Conservation (phyloP, 1,140 invertebrate genomes). For the Rhynchophorus ferrugineus region DNA sequence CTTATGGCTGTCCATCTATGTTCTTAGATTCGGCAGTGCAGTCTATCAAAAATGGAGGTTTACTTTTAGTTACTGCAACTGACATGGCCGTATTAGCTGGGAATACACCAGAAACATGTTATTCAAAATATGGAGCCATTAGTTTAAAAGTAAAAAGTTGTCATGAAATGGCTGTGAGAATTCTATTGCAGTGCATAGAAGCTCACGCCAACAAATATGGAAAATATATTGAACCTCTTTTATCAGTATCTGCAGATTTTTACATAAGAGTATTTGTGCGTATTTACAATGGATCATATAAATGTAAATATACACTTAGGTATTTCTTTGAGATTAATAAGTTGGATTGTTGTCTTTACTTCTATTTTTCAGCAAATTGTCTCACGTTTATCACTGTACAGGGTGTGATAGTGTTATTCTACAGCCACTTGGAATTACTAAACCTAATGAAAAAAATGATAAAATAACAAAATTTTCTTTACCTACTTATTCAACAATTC, state of each 20-base stretch:
- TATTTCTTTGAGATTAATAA: slow-evolving; percentile 31
- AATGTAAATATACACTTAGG: slow-evolving; percentile 78
- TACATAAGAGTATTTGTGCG: slow-evolving; percentile 93
- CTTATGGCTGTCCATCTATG: slow-evolving; percentile 89
- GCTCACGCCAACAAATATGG: slow-evolving; percentile 87
- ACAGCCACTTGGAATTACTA: slow-evolving; percentile 66
- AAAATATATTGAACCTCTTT: slow-evolving; percentile 82
- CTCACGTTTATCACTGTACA: slow-evolving; percentile 80
- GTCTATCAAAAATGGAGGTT: slow-evolving; percentile 65
- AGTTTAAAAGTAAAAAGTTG: slow-evolving; percentile 81
- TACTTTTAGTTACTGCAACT: slow-evolving; percentile 93
- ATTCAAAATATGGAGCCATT: slow-evolving; percentile 88
- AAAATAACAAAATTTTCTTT: slow-evolving; percentile 57
- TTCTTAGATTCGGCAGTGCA: slow-evolving; percentile 92
- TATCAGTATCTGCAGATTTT: slow-evolving; percentile 94
- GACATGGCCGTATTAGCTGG: slow-evolving; percentile 97
- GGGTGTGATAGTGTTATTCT: slow-evolving; percentile 75
- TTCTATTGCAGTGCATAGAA: slow-evolving; percentile 85
- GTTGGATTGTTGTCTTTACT: background rate
- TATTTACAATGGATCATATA: slow-evolving; percentile 66
- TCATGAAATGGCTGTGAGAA: slow-evolving; percentile 94
- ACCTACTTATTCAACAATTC: slow-evolving; percentile 58
- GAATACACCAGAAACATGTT: slow-evolving; percentile 87
- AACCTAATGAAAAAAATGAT: slow-evolving; percentile 49
- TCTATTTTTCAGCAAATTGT: slow-evolving; percentile 60